phyloP scores from a whole-genome alignment of 2,797 vertebrate species.

The Darevskia mixta region DNA sequence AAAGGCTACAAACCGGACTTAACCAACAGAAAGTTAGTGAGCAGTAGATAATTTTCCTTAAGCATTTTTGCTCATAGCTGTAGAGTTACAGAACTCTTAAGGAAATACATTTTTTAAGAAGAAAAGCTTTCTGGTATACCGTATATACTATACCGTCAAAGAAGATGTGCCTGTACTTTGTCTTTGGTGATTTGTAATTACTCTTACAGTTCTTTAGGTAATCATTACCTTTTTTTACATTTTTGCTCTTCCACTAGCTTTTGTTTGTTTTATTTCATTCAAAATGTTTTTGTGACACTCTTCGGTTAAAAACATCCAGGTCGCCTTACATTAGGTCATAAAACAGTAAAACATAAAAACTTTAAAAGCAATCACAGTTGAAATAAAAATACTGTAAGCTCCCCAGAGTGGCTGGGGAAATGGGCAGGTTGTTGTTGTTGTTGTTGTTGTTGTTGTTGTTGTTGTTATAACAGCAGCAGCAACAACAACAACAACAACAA shows the following conservation, averaged over 20 bases:
- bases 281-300: background rate
- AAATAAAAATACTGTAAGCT: too few relatives aligned
- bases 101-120: conserved; percentile 8
- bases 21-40: conserved; percentile 12
- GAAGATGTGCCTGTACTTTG: background rate
- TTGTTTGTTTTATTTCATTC: background rate
- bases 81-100: background rate
- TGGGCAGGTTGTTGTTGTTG: too few relatives aligned
- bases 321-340: background rate
- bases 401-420: too few relatives aligned
- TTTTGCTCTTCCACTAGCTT: background rate
- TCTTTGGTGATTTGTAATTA: background rate
- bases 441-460: too few relatives aligned
- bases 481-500: too few relatives aligned
- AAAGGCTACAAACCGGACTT: background rate
- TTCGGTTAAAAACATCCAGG: background rate
- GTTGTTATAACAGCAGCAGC: too few relatives aligned
- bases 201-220: background rate
- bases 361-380: background rate
- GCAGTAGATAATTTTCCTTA: background rate
- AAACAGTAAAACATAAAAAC: background rate
- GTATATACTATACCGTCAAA: background rate
- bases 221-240: background rate
- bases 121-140: background rate
- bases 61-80: background rate